Evolutionary conservation across 1,140 invertebrate genomes (phyloP).

Genomic region (Fopius arisanus): DNA sequence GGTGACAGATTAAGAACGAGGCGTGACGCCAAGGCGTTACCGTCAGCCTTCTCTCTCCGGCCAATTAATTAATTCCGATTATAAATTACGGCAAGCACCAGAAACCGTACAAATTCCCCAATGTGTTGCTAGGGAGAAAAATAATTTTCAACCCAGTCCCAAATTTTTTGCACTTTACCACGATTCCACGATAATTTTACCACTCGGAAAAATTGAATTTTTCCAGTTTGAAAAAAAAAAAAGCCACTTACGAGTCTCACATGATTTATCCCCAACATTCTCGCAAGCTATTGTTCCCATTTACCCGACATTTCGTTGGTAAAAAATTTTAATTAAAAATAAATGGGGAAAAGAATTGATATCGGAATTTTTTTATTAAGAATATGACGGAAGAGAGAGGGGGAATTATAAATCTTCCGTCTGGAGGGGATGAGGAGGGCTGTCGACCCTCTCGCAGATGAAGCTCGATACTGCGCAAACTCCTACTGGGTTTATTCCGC

Average conservation of each 20-base stretch:
- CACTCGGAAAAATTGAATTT: background rate
- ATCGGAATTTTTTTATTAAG: constrained; percentile 13
- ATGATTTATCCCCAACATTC: background rate
- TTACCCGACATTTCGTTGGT: background rate
- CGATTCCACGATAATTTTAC: background rate
- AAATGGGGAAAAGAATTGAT: constrained; percentile 13
- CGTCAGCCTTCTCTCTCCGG: background rate
- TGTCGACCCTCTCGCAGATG: constrained; percentile 12
- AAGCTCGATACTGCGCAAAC: background rate
- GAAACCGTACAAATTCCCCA: background rate
- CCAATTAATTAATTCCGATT: constrained; percentile 24
- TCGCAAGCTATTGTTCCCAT: background rate
- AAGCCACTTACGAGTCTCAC: background rate
- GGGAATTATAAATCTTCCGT: constrained; percentile 9
- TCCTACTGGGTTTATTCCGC: constrained; percentile 11
- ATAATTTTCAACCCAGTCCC: background rate
- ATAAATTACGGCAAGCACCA: background rate
- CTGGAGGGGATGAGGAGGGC: constrained; percentile 1
- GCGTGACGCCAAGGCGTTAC: constrained; percentile 22
- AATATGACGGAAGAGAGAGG: constrained; percentile 7
- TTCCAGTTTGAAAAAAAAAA: too few relatives aligned
- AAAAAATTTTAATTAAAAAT: constrained; percentile 12
- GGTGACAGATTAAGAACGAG: constrained; percentile 37
- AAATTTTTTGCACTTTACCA: too few relatives aligned
- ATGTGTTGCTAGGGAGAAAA: background rate